These are phyloP conservation scores for Oryzaephilus surinamensis DNA, from an alignment of 1,140 invertebrate species.

Conservation along the genomic window DNA sequence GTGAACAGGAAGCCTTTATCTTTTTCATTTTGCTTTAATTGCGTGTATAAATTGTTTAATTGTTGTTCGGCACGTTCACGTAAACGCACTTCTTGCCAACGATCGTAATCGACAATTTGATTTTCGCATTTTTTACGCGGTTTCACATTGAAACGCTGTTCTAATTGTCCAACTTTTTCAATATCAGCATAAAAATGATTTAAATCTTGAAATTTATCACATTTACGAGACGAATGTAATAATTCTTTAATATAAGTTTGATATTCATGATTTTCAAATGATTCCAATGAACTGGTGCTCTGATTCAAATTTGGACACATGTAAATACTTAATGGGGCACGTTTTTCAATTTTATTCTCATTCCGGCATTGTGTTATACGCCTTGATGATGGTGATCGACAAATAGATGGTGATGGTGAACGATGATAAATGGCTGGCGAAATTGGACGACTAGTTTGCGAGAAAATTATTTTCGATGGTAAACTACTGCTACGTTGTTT, in stretches of 20 bases:
- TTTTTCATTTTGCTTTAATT: conserved; percentile 66
- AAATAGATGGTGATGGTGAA: conserved; percentile 38
- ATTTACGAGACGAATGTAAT: conserved; percentile 59
- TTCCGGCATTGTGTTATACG: conserved; percentile 41
- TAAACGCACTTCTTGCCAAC: conserved; percentile 70
- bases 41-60: conserved; percentile 61
- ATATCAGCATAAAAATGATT: conserved; percentile 77
- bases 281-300: conserved; percentile 23
- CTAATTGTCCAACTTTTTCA: conserved; percentile 73
- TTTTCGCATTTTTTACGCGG: conserved; percentile 60
- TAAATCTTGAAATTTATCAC: conserved; percentile 73
- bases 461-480: conserved; percentile 40
- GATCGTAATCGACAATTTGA: conserved; percentile 76
- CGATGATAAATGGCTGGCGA: conserved; percentile 19
- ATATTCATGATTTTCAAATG: conserved; percentile 41
- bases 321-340: conserved; percentile 11
- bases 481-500: conserved; percentile 45
- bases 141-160: conserved; percentile 61
- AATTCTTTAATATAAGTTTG: conserved; percentile 61
- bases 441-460: conserved; percentile 21
- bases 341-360: conserved; percentile 4
- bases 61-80: conserved; percentile 75
- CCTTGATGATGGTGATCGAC: conserved; percentile 52
- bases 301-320: conserved; percentile 27
- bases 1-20: conserved; percentile 77